Percentiles rank a stretch among this genome's conserved stretches.
phyloP scores from a whole-genome alignment of 2,797 vertebrate genomes.

The Myioborus miniatus region DNA sequence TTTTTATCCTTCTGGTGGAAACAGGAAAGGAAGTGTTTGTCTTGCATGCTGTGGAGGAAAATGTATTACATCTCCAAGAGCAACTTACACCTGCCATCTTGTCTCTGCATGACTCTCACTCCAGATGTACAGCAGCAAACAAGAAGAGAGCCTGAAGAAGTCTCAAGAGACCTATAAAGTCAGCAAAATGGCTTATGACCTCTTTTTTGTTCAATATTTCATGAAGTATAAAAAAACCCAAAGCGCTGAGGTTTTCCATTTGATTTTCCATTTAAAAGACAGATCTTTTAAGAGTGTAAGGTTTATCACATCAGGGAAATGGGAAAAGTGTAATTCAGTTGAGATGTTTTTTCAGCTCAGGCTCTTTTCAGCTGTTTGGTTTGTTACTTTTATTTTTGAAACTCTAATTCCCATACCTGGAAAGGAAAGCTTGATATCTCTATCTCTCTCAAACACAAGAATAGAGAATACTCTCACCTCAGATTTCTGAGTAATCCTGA shows the following conservation, averaged over 20 bases:
- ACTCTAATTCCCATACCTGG: neutral
- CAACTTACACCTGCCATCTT: slow-evolving; percentile 45
- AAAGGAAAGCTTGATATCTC: neutral
- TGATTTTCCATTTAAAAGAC: slow-evolving; percentile 60
- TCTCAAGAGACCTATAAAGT: slow-evolving; percentile 38
- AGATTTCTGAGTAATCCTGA: neutral
- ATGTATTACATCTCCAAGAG: neutral
- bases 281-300: slow-evolving; percentile 27
- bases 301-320: slow-evolving; percentile 57
- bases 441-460: neutral
- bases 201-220: slow-evolving; percentile 64
- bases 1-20: neutral
- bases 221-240: slow-evolving; percentile 21
- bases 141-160: slow-evolving; percentile 45
- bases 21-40: neutral
- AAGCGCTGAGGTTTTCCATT: slow-evolving; percentile 19
- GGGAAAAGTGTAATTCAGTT: slow-evolving; percentile 24
- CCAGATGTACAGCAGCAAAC: slow-evolving; percentile 53
- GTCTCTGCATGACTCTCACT: slow-evolving; percentile 35
- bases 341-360: slow-evolving; percentile 6
- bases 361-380: neutral
- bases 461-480: neutral
- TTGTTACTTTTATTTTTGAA: neutral
- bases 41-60: neutral
- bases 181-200: slow-evolving; percentile 58